phyloP scores from a whole-genome alignment of 2,113 vertebrate species.

The Albula glossodonta region DNA sequence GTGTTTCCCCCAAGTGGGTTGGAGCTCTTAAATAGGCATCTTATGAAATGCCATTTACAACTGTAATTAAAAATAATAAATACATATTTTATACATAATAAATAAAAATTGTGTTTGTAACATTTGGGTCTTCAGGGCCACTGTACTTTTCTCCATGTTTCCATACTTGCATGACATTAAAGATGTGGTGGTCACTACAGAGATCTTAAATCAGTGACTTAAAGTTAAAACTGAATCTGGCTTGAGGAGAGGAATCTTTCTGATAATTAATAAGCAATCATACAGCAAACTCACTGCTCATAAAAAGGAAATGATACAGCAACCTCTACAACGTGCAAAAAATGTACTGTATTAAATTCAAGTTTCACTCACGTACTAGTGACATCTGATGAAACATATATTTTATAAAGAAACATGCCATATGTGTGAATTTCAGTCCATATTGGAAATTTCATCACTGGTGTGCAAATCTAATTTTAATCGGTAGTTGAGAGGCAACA shows the following conservation, averaged over 20 bases:
- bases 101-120: no score
- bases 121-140: no score
- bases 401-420: neutral
- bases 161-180: neutral
- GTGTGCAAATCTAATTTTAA: neutral
- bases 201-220: neutral
- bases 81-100: no score
- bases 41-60: no score
- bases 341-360: neutral
- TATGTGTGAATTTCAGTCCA: neutral
- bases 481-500: neutral
- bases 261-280: neutral
- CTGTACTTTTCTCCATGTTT: neutral
- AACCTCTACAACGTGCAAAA: neutral
- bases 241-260: neutral
- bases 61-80: no score
- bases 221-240: neutral
- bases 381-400: neutral
- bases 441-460: neutral
- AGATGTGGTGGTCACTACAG: neutral
- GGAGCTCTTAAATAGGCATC: no score
- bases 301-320: neutral
- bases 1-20: no score
- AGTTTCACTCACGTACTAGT: neutral
- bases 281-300: neutral